These are phyloP conservation scores for Drosophila siamana DNA, from an alignment of 2,888 invertebrate genomes.

Conservation along the genomic window DNA sequence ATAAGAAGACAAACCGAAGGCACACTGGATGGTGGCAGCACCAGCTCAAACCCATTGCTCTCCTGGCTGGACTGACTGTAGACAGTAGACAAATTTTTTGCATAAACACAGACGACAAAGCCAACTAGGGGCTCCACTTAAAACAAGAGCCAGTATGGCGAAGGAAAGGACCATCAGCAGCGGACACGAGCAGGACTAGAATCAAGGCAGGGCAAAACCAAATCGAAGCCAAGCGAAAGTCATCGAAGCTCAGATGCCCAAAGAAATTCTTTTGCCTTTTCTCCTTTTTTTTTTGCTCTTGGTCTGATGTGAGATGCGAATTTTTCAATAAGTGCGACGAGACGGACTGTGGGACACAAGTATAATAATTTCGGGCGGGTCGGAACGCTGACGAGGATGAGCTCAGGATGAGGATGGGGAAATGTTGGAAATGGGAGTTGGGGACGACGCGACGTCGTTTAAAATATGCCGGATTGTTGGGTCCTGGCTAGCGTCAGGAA, in stretches of 20 bases:
- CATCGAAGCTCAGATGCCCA: slow-evolving; percentile 65
- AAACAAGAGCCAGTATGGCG: slow-evolving; percentile 67
- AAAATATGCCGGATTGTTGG: slow-evolving; percentile 76
- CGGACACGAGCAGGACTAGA: slow-evolving; percentile 9
- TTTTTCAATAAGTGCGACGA: slow-evolving; percentile 78
- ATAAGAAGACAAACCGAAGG: slow-evolving; percentile 14
- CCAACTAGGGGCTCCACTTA: slow-evolving; percentile 78
- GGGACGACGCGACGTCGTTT: slow-evolving; percentile 63
- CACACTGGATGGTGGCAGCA: not conserved
- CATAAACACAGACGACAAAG: slow-evolving; percentile 81
- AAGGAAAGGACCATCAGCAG: too few species aligned
- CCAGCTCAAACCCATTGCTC: slow-evolving; percentile 16
- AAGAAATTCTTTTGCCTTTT: slow-evolving; percentile 42
- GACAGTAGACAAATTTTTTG: slow-evolving; percentile 81
- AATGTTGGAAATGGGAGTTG: too few species aligned
- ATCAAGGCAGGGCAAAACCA: slow-evolving; percentile 21
- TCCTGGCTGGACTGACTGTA: slow-evolving; percentile 40
- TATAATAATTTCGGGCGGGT: slow-evolving; percentile 65
- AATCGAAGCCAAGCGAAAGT: slow-evolving; percentile 63
- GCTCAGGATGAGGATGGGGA: too few species aligned
- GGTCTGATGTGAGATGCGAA: slow-evolving; percentile 64
- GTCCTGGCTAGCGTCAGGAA: slow-evolving; percentile 69
- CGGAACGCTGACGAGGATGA: slow-evolving; percentile 10
- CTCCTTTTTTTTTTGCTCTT: slow-evolving; percentile 24
- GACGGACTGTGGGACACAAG: slow-evolving; percentile 58